Evolutionary conservation across 2,113 vertebrate species (phyloP), one percentile per base, ranked within the genome.

Genomic region (Coptodon bakossiorum): DNA sequence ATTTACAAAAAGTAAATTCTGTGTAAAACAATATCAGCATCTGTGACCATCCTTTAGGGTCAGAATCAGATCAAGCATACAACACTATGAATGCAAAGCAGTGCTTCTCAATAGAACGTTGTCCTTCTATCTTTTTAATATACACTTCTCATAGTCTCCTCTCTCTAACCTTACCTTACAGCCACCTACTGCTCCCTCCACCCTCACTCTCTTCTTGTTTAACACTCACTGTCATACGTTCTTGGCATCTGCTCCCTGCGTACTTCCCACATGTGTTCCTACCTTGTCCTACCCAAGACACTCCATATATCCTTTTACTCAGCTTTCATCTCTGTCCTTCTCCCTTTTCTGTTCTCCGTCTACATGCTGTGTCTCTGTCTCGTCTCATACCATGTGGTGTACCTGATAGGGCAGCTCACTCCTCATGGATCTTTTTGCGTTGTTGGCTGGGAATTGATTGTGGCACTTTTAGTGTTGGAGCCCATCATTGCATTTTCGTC

Each of bases 331-430:
- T 84, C 43, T 84, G 91, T 85, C 88, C 91, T 89, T 91, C 61
- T 85, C 79, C 66, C 76, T 7, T 87, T 63, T 81, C 86, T 45
- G 38, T 34, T 38, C 50, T 53, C 82, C 38, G 80, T 89, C 91
- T 91, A 83, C 90, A 92, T 86, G 96, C 96, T 96, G 96, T 91
- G 94, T 94, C 96, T 96, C 96, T 97, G 92, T 97, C 97, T 97
- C 45, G 27, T 93, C 93, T 92, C 92, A 71, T 91, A 54, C 73
- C 79, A 86, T 86, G 91, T 52, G 90, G 87, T 78, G 80, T 80
- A 78, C 83, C 91, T 27, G 78, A 90, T 79, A 91, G 91, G 88
- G 90, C 93, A 89, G 92, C 89, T 93, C 86, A 82, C 90, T 88
- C 71, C 80, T 92, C 68, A 48, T 86, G 84, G 71, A 71, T 83